Conservation (phyloP, 2,113 vertebrate species). For the Ameiurus melas region DNA sequence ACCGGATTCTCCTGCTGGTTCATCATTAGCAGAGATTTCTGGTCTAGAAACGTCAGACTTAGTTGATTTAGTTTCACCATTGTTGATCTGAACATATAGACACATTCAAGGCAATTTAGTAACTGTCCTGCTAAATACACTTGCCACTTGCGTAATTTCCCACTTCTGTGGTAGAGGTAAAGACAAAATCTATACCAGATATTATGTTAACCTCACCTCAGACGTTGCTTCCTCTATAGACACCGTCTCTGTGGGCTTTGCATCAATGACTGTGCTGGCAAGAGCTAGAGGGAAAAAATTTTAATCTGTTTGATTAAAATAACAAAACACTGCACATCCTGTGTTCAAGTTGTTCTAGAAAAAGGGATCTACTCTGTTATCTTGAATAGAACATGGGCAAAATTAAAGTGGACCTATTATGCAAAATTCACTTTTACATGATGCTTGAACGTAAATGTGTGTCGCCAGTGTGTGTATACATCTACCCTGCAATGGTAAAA, state of each 20-base stretch:
- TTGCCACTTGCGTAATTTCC: not conserved
- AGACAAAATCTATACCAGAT: not conserved
- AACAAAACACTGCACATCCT: not conserved
- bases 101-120: not conserved
- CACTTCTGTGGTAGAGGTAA: not conserved
- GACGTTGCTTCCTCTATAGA: conserved; percentile 22
- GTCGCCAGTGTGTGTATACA: too few relatives aligned
- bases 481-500: too few relatives aligned
- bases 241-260: conserved; percentile 25
- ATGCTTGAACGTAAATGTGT: too few relatives aligned
- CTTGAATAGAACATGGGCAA: not conserved
- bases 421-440: too few relatives aligned
- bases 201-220: conserved; percentile 56
- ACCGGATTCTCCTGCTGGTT: not conserved
- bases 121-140: not conserved
- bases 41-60: not conserved
- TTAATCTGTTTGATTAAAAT: not conserved
- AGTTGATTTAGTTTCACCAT: not conserved
- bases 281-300: not conserved
- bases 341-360: not conserved
- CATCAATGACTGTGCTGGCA: not conserved
- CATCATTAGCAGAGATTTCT: not conserved
- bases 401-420: not conserved
- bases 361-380: not conserved
- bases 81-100: not conserved